These are phyloP conservation scores for Tipula helvola DNA, from an alignment of 2,888 invertebrate genomes.

Conservation along the genomic window DNA sequence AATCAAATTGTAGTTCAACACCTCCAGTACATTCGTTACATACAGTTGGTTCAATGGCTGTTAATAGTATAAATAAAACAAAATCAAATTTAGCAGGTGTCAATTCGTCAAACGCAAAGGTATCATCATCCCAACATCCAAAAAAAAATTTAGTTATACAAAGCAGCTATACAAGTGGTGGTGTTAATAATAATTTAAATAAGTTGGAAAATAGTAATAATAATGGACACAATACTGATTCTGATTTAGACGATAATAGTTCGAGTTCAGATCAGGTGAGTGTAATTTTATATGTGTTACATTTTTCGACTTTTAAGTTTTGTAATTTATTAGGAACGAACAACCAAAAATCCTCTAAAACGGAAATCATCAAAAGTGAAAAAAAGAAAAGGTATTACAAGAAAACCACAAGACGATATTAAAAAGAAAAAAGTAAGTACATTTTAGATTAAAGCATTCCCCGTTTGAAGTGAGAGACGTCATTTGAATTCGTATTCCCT, in stretches of 20 bases:
- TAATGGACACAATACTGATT: constrained; percentile 13
- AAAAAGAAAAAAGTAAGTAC: neutral
- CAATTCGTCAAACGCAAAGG: constrained; percentile 23
- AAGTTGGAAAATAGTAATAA: neutral
- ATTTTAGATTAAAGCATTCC: neutral
- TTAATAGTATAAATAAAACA: constrained; percentile 47
- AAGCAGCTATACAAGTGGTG: constrained; percentile 23
- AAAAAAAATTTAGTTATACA: constrained; percentile 33
- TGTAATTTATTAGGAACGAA: constrained; percentile 22
- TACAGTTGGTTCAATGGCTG: constrained; percentile 48
- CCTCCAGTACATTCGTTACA: constrained; percentile 41
- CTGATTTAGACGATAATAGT: constrained; percentile 42
- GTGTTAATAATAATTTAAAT: constrained; percentile 25
- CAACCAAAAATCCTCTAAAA: constrained; percentile 42
- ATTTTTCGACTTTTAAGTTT: neutral
- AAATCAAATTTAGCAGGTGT: constrained; percentile 29
- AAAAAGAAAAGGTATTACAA: constrained; percentile 42
- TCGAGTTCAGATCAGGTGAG: constrained; percentile 52
- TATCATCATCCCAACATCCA: constrained; percentile 16
- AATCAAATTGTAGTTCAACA: constrained; percentile 17
- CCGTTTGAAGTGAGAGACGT: too few relatives aligned
- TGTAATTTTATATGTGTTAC: neutral
- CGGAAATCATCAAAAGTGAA: constrained; percentile 56
- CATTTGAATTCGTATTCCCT: too few relatives aligned
- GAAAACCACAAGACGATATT: constrained; percentile 25